Conservation (phyloP, 1,140 invertebrate species). For the Lucilia sericata region DNA sequence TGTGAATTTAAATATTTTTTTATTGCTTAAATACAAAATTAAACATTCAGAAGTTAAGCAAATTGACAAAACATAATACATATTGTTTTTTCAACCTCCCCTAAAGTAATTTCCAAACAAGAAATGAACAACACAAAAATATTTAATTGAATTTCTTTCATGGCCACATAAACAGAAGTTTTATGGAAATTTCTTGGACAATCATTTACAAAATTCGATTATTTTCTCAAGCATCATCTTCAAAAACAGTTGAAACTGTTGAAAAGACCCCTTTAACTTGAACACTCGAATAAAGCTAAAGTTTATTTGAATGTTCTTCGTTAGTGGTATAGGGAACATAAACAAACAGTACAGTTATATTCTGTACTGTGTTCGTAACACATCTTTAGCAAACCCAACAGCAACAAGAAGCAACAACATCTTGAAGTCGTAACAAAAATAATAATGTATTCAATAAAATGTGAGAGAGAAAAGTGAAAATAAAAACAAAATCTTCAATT, state of each 20-base stretch:
- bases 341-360: no score
- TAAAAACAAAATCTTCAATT: conserved; percentile 35
- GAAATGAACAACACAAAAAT: no score
- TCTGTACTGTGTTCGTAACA: not conserved
- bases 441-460: conserved; percentile 6
- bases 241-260: not conserved
- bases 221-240: not conserved
- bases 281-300: no score
- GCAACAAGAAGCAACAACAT: not conserved
- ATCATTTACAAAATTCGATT: not conserved
- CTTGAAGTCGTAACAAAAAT: not conserved
- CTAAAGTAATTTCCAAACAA: no score
- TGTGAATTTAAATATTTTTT: no score
- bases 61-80: no score
- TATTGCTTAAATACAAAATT: no score
- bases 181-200: not conserved
- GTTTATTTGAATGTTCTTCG: no score
- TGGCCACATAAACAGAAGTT: not conserved
- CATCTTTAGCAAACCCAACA: not conserved
- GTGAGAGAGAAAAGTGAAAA: not conserved
- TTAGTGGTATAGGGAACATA: no score
- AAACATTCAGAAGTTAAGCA: no score
- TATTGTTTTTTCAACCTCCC: no score
- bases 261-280: no score
- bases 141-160: not conserved